Evolutionary conservation across 1,140 invertebrate genomes (phyloP), one percentile per base, ranked within the genome.

Genomic region (Reticulitermes speratus): DNA sequence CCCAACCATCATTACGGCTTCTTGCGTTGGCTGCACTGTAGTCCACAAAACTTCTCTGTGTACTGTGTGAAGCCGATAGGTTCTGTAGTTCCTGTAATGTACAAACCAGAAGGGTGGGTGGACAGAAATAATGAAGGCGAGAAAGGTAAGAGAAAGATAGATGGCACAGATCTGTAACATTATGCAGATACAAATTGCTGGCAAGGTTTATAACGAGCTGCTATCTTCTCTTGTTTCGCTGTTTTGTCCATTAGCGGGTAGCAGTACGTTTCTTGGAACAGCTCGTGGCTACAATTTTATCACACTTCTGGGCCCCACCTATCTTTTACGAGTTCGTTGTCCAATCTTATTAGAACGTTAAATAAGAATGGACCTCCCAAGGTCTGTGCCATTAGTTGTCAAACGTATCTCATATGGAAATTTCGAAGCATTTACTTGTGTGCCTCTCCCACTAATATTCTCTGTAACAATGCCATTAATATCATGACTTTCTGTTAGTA

Each of bases 341-440:
- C 25, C 65, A 75, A 75, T 30, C 65, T n/a, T 30, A 75, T 75
- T 75, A 75, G 25, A 75, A 75, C 65, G 5, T 75, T 75, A 75
- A 75, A 30, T 30, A 75, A 75, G 65, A 75, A n/a, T 75, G 65
- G 65, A 75, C 65, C 65, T 75, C 65, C 65, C 65, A 75, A 75
- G 65, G 65, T 75, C 65, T 30, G n/a, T 23, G 21, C 65, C n/a
- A 75, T 75, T 75, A 75, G 65, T 75, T 75, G 65, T 75, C 65
- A 75, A 30, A 75, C 9, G 65, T n/a, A 75, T 75, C 65, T 75
- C 65, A 30, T 75, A 75, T 75, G 65, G 65, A 75, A 30, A 75
- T 75, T 75, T 75, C 65, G 25, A 75, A 75, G n/a, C 65, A 55
- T 55, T 55, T 55, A 55, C 19, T 55, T 19, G 52, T 16, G 19